phyloP scores from a whole-genome alignment of 2,797 vertebrate genomes.

The Delichon dasypus region DNA sequence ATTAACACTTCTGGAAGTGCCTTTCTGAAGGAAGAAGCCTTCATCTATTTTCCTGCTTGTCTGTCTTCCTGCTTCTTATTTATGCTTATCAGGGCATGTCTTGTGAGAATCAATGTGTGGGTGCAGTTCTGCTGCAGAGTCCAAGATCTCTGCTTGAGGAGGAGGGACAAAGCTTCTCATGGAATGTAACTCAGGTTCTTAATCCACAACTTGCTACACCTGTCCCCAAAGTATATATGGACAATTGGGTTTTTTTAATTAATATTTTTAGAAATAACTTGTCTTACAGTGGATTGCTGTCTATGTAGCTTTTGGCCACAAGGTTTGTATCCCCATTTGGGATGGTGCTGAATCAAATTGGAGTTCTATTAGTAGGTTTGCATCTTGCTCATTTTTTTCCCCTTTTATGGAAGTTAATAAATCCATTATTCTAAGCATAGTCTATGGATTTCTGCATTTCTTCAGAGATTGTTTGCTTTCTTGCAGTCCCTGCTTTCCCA shows the following conservation, averaged over 20 bases:
- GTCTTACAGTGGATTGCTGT: background rate
- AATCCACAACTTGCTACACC: background rate
- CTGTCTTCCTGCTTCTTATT: background rate
- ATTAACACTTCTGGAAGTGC: background rate
- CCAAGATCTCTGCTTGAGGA: background rate
- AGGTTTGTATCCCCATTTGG: background rate
- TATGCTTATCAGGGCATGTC: background rate
- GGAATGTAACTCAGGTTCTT: background rate
- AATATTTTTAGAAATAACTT: background rate
- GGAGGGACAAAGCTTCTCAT: background rate
- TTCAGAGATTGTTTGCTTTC: background rate
- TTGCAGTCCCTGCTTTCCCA: background rate
- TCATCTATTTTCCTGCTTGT: background rate
- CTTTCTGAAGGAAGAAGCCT: background rate
- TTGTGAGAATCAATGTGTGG: background rate
- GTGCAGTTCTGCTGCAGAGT: constrained; percentile 10
- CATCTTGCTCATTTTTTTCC: background rate
- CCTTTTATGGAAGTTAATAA: background rate
- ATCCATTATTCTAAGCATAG: background rate
- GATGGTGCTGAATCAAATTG: background rate
- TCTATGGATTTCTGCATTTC: background rate
- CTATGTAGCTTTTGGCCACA: background rate
- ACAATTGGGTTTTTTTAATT: rapidly evolving
- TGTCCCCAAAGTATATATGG: background rate
- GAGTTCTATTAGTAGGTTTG: background rate